Conservation (phyloP, 2,113 vertebrate species). For the Sylvilagus bachmani region DNA sequence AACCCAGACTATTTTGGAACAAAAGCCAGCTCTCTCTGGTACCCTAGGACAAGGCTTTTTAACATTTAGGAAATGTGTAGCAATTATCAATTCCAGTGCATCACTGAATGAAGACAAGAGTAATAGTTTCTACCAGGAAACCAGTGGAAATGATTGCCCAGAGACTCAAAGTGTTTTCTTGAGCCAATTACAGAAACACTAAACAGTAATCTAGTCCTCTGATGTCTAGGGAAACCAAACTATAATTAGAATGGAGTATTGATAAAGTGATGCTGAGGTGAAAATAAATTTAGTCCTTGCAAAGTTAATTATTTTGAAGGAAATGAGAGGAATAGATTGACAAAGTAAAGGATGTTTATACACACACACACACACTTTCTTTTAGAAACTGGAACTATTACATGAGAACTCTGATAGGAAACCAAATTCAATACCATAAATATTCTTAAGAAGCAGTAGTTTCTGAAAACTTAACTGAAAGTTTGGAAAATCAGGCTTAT, state of each 20-base stretch:
- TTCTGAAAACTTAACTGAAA: background rate
- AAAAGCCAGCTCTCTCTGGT: background rate
- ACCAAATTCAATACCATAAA: background rate
- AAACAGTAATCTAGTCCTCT: background rate
- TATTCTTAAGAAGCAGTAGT: background rate
- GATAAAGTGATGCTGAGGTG: background rate
- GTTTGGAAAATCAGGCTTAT: background rate
- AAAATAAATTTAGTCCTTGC: background rate
- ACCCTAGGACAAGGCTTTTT: background rate
- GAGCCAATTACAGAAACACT: conserved; percentile 28
- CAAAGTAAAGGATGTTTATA: background rate
- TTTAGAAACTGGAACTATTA: background rate
- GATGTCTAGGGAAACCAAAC: background rate
- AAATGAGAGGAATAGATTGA: background rate
- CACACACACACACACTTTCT: background rate
- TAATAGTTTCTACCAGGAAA: background rate
- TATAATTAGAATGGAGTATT: conserved; percentile 14
- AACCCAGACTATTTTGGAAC: background rate
- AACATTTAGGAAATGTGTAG: background rate
- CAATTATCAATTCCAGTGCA: background rate
- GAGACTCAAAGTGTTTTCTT: background rate
- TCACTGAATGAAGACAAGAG: background rate
- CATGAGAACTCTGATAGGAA: background rate
- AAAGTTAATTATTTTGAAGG: background rate
- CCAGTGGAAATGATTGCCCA: background rate